These are phyloP conservation scores for Drosophila multiciliata DNA, from an alignment of 2,888 invertebrate genomes.

Conservation along the genomic window DNA sequence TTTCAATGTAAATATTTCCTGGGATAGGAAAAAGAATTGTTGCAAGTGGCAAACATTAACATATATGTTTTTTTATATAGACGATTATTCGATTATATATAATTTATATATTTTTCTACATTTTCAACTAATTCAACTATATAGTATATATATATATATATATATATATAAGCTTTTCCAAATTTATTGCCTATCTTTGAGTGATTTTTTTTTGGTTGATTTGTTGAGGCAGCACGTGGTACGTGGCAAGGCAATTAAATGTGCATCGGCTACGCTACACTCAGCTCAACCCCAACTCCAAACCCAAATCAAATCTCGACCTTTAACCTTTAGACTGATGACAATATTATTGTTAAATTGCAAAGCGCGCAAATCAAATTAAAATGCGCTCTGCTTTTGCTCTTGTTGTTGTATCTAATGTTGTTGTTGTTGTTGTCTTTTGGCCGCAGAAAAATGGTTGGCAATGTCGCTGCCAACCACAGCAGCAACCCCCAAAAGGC, in stretches of 20 bases:
- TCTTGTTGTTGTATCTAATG: conserved; percentile 5
- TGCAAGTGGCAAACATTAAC: no score
- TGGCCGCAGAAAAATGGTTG: conserved; percentile 80
- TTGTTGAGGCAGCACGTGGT: conserved; percentile 16
- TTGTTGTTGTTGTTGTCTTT: conserved; percentile 15
- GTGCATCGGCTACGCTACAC: conserved; percentile 59
- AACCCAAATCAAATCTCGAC: background rate
- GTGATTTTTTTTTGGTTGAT: background rate
- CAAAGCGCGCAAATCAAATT: conserved; percentile 81
- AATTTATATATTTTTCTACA: no score
- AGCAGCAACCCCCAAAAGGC: conserved; percentile 68
- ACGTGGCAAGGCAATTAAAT: conserved; percentile 59
- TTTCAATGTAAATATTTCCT: no score
- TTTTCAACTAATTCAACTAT: no score
- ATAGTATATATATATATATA: background rate
- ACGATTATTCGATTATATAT: no score
- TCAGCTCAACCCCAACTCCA: conserved; percentile 20
- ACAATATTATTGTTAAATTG: conserved; percentile 81
- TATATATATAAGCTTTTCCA: background rate
- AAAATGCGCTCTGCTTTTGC: conserved; percentile 60
- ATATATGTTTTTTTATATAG: no score
- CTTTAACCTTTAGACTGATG: conserved; percentile 57
- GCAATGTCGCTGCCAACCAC: conserved; percentile 79
- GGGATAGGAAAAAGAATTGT: no score
- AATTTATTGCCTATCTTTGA: background rate